phyloP scores from a whole-genome alignment of 2,888 invertebrate genomes.

The Noctua janthe region DNA sequence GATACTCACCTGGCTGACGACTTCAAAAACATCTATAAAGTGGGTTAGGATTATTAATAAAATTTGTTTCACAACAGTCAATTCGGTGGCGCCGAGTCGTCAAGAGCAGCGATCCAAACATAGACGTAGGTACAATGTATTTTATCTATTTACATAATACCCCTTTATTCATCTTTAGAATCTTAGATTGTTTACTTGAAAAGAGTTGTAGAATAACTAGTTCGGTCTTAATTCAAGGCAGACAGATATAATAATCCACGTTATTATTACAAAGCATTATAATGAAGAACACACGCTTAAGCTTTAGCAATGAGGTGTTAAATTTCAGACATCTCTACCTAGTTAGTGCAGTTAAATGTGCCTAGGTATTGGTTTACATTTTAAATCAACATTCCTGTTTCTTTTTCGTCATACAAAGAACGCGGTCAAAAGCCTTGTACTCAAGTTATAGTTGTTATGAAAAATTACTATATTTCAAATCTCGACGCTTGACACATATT shows the following conservation, averaged over 20 bases:
- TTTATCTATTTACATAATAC: constrained; percentile 14
- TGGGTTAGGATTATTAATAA: constrained; percentile 66
- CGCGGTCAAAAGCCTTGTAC: constrained; percentile 23
- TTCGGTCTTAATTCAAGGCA: background rate
- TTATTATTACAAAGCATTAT: constrained; percentile 2
- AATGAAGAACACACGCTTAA: constrained; percentile 16
- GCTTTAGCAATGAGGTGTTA: constrained; percentile 47
- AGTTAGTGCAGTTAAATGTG: constrained; percentile 19
- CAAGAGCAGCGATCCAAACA: constrained; percentile 53
- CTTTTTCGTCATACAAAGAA: constrained; percentile 10
- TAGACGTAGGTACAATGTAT: constrained; percentile 16
- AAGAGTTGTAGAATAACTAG: background rate
- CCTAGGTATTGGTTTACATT: constrained; percentile 25
- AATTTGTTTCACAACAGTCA: constrained; percentile 63
- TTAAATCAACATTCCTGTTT: constrained; percentile 20
- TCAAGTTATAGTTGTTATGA: background rate
- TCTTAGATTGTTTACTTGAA: background rate
- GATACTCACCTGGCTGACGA: constrained; percentile 30
- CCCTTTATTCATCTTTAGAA: background rate
- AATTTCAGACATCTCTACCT: constrained; percentile 23
- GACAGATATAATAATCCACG: constrained; percentile 7
- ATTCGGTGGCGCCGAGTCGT: constrained; percentile 41
- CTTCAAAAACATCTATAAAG: constrained; percentile 44
- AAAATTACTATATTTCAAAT: background rate
- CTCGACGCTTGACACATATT: background rate